Base-by-base conservation (phyloP, 1,140 invertebrate species). In the Cepaea nemoralis region DNA sequence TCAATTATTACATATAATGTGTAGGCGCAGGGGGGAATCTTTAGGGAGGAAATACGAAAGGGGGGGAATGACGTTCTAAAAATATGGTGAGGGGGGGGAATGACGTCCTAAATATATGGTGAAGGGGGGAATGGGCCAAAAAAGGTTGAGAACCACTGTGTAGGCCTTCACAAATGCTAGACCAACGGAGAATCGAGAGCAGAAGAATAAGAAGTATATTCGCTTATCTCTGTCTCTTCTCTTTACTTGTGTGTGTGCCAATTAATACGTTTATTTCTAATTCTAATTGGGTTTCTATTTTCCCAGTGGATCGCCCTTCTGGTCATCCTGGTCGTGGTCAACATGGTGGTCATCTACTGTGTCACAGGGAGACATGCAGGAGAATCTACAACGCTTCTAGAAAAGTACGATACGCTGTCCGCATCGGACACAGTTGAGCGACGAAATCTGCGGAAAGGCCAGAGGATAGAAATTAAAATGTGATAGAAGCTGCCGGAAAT, bases 241-340 rank as follows among this genome's bases (percentile, higher is more conserved):
- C 10, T 76, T 42, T 8, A 14, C 24, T 55, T 6, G 8, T 1
- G 77, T 67, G 16, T 33, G 19, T n/a, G 16, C 3, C 24, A 24
- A 8, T 48, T n/a, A 42, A n/a, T 5, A 22, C 14, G 5, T 5
- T n/a, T 37, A 59, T 39, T 42, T 48, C 12, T 31, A 12, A 0
- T 16, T 35, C 24, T 37, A 3, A n/a, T 33, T 67, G 31, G 5
- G 39, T 27, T 50, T 42, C 22, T 66, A 63, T 66, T 39, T 33
- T 78, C 82, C 63, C 81, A 86, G 85, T 86, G 85, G 85, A 37
- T 86, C 24, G 81, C 70, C 3, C 66, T 86, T 35, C 75, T 85
- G 73, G 33, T 83, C n/a, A 37, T 84, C 33, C 45, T 84, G 3
- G 77, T 86, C 8, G 19, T 80, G 0, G 45, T 80, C 59, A 86